Evolutionary conservation across 2,888 invertebrate genomes (phyloP).

Genomic region (Thalpophila matura): DNA sequence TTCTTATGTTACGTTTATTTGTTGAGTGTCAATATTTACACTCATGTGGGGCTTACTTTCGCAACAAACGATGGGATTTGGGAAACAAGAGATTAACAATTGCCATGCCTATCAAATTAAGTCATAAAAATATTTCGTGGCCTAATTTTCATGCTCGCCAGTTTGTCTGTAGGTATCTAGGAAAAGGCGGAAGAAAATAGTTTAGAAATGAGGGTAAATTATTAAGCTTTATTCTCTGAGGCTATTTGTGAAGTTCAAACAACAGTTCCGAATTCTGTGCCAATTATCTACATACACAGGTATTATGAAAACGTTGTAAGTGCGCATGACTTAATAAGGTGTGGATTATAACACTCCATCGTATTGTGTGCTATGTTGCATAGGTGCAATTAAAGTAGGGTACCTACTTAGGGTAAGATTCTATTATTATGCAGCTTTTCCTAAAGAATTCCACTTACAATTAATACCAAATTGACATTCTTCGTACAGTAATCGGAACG

Average conservation of each 20-base stretch:
- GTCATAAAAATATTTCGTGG: background rate
- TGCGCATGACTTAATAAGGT: slow-evolving; percentile 32
- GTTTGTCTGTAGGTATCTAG: background rate
- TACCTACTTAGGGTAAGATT: background rate
- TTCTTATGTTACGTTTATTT: slow-evolving; percentile 45
- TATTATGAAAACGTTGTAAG: slow-evolving; percentile 39
- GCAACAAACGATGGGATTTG: slow-evolving; percentile 2
- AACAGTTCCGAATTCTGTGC: slow-evolving; percentile 40
- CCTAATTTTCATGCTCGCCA: background rate
- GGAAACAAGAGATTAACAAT: slow-evolving; percentile 2
- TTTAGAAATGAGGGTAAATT: slow-evolving; percentile 24
- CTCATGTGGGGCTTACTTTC: background rate
- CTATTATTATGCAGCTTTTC: background rate
- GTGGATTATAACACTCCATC: slow-evolving; percentile 23
- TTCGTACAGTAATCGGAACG: slow-evolving; percentile 15
- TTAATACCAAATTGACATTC: slow-evolving; percentile 12
- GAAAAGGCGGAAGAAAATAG: slow-evolving; percentile 36
- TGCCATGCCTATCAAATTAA: slow-evolving; percentile 1
- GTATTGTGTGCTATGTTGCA: slow-evolving; percentile 13
- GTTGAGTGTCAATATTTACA: slow-evolving; percentile 24
- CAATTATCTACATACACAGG: slow-evolving; percentile 24
- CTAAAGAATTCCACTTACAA: slow-evolving; percentile 2
- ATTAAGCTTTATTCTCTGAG: slow-evolving; percentile 21
- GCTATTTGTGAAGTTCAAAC: slow-evolving; percentile 36
- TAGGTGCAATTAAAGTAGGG: slow-evolving; percentile 20